phyloP scores from a whole-genome alignment of 2,797 vertebrate species.

The Valencia hispanica region DNA sequence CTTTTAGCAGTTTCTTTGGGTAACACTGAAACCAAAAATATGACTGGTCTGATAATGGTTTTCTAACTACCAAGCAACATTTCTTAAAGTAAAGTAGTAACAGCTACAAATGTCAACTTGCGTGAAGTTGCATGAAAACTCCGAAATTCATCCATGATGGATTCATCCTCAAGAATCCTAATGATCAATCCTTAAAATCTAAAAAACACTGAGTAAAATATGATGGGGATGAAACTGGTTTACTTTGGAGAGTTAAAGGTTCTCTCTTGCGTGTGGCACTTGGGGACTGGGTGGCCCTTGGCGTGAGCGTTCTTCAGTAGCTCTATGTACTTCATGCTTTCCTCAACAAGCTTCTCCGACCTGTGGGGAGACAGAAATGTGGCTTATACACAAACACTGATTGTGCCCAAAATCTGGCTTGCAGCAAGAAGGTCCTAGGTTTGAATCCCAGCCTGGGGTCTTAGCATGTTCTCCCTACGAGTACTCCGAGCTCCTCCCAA shows the following conservation, averaged over 20 bases:
- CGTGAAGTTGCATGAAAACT: not conserved
- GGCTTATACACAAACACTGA: slow-evolving; percentile 11
- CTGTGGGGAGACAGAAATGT: slow-evolving; percentile 63
- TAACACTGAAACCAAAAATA: not conserved
- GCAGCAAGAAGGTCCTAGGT: no score
- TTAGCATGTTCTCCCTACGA: no score
- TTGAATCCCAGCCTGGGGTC: no score
- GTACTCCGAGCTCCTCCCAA: no score
- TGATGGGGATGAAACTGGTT: slow-evolving; percentile 35
- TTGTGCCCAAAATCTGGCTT: not conserved
- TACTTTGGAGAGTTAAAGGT: slow-evolving; percentile 88
- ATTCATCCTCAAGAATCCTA: not conserved
- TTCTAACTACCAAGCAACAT: no score
- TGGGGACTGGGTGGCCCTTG: slow-evolving; percentile 84
- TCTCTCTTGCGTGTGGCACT: slow-evolving; percentile 87
- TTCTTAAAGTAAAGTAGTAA: no score
- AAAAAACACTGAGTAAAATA: not conserved
- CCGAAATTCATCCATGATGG: not conserved
- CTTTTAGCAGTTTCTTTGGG: not conserved
- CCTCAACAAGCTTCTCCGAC: slow-evolving; percentile 87
- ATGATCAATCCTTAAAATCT: no score
- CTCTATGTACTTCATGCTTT: slow-evolving; percentile 86
- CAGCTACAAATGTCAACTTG: not conserved
- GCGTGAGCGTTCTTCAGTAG: slow-evolving; percentile 84
- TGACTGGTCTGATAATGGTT: no score